A percentile compares a stretch with the other conserved stretches of the same genome.
phyloP scores from a whole-genome alignment of 2,797 vertebrate genomes.

The Acomys russatus region DNA sequence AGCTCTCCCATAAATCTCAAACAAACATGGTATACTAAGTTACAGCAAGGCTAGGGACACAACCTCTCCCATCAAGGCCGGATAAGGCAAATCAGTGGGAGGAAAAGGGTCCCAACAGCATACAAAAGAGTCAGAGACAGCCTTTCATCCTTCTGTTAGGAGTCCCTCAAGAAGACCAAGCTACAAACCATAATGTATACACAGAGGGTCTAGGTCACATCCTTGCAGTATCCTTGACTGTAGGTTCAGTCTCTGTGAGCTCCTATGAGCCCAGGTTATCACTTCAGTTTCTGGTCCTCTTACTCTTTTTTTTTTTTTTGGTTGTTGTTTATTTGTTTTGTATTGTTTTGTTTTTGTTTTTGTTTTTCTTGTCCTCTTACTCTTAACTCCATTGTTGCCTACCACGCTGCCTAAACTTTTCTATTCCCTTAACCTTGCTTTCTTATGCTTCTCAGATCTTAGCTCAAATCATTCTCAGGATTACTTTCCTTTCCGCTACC shows the following conservation, averaged over 20 bases:
- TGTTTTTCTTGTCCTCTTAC: not conserved
- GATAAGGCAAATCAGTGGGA: not conserved
- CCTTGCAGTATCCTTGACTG: not conserved
- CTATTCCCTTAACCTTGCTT: not conserved
- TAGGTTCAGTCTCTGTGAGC: not conserved
- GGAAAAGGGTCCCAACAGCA: not conserved
- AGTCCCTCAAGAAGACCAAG: not conserved
- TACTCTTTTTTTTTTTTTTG: too few species aligned
- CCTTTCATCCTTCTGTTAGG: not conserved
- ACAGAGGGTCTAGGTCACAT: not conserved
- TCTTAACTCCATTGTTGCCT: not conserved
- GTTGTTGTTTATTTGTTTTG: too few species aligned
- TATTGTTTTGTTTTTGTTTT: too few species aligned
- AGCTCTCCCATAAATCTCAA: too few species aligned
- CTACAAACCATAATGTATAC: not conserved
- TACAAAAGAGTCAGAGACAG: not conserved
- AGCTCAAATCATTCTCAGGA: not conserved
- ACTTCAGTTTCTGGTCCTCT: not conserved
- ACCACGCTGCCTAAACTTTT: not conserved
- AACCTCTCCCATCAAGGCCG: not conserved
- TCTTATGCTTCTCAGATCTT: not conserved
- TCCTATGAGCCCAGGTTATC: not conserved
- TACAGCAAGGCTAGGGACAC: not conserved
- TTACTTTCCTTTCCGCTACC: not conserved
- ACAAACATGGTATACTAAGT: not conserved